phyloP scores from a whole-genome alignment of 2,113 vertebrate genomes.

The Galbula dea region DNA sequence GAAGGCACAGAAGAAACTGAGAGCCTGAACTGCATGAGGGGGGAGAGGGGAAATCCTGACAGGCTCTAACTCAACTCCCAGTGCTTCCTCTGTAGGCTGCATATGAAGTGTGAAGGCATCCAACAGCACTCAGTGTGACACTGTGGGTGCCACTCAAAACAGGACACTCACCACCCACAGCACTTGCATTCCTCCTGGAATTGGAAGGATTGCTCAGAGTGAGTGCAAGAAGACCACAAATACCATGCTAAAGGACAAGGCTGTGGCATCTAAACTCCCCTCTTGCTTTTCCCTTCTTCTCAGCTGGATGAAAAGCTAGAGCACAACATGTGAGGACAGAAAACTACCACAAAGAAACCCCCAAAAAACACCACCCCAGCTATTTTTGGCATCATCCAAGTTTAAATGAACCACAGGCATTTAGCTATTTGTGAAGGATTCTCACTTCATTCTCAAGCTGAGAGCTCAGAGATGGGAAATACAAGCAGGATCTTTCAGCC shows the following conservation, averaged over 20 bases:
- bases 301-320: neutral
- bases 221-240: constrained; percentile 24
- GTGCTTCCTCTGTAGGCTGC: neutral
- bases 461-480: neutral
- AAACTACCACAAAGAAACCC: too few species aligned
- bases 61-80: neutral
- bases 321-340: neutral
- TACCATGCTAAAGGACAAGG: neutral
- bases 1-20: neutral
- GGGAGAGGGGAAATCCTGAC: neutral
- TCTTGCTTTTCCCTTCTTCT: constrained; percentile 18
- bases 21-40: neutral
- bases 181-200: constrained; percentile 20
- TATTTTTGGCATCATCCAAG: neutral
- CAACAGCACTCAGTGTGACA: constrained; percentile 28
- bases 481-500: neutral
- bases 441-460: neutral
- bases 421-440: neutral
- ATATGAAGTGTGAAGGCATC: neutral
- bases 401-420: neutral
- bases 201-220: constrained; percentile 29
- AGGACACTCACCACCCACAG: constrained; percentile 34
- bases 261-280: neutral
- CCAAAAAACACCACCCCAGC: neutral
- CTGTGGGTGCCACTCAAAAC: constrained; percentile 30